A percentile compares a stretch with the other conserved stretches of the same genome.
Evolutionary conservation across 2,797 vertebrate genomes (phyloP).

Genomic region (Lutjanus campechanus): DNA sequence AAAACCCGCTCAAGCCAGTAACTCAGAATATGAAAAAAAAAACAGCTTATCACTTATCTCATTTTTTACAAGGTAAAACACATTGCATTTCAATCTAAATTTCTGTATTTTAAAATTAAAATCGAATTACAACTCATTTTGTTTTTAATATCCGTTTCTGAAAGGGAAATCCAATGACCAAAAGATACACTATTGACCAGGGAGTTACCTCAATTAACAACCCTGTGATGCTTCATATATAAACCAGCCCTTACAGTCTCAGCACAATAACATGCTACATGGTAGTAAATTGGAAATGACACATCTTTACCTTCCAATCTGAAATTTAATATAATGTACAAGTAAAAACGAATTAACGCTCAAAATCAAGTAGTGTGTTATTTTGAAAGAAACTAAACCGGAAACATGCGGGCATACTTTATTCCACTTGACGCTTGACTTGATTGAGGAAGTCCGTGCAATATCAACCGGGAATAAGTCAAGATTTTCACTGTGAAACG

Average conservation of each 20-base stretch:
- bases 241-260: too few species aligned
- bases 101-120: too few species aligned
- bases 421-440: background rate
- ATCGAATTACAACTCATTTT: too few species aligned
- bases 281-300: background rate
- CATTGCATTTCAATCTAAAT: too few species aligned
- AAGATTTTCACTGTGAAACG: conserved; percentile 2
- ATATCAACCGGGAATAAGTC: conserved; percentile 38
- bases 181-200: background rate
- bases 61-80: too few species aligned
- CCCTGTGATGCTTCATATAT: background rate
- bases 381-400: conserved; percentile 41
- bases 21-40: too few species aligned
- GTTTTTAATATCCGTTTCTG: too few species aligned
- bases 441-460: conserved; percentile 67
- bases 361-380: conserved; percentile 18
- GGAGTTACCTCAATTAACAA: background rate
- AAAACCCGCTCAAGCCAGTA: too few species aligned
- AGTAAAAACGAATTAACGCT: background rate
- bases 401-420: rapidly evolving
- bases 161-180: too few species aligned
- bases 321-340: rapidly evolving
- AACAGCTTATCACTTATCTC: too few species aligned
- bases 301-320: background rate
- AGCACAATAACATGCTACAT: background rate